phyloP scores from a whole-genome alignment of 1,140 invertebrate species.

The Drosophila paulistorum region DNA sequence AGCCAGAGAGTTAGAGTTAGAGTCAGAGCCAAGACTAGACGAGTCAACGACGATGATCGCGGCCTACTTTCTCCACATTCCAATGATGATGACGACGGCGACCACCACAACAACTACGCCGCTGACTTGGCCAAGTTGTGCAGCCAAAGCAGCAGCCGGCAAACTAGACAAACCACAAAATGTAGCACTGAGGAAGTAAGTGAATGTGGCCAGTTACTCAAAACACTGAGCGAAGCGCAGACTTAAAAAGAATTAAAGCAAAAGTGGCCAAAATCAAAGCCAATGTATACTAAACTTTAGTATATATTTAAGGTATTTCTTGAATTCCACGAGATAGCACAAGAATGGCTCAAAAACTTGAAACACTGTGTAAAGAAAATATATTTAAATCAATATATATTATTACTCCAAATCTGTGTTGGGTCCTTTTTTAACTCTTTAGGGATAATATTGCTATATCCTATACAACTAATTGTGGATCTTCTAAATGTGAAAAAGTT shows the following conservation, averaged over 20 bases:
- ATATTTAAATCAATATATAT: too few species aligned
- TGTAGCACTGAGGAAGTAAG: constrained; percentile 50
- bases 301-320: too few species aligned
- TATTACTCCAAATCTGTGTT: too few species aligned
- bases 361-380: too few species aligned
- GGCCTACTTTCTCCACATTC: constrained; percentile 82
- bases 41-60: constrained; percentile 70
- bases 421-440: too few species aligned
- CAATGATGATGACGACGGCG: constrained; percentile 52
- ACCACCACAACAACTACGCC: constrained; percentile 21
- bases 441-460: too few species aligned
- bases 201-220: constrained; percentile 29
- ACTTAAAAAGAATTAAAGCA: neutral
- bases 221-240: neutral
- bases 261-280: neutral
- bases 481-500: too few species aligned
- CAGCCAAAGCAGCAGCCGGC: constrained; percentile 48
- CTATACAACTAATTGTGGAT: too few species aligned
- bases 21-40: constrained; percentile 41
- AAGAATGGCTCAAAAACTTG: too few species aligned
- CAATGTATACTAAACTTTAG: too few species aligned
- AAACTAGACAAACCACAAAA: constrained; percentile 65
- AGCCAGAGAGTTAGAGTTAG: too few species aligned
- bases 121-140: constrained; percentile 56
- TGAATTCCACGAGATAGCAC: too few species aligned